Base-by-base conservation (phyloP, 2,113 vertebrate species). In the Merops nubicus region DNA sequence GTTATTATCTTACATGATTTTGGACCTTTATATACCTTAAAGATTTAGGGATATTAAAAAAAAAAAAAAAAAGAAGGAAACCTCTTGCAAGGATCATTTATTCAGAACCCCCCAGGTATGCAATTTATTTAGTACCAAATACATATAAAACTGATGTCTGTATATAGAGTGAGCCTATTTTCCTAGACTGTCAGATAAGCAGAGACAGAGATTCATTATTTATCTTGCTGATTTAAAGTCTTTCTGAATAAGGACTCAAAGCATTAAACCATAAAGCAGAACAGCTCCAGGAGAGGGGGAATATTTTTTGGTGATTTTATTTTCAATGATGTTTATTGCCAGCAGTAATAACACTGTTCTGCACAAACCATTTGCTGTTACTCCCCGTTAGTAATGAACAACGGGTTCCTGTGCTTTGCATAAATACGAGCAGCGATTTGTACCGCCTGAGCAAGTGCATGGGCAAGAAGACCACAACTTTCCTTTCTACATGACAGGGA, bases 1-100 rank as follows among this genome's bases (percentile, higher is more conserved):
- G 60, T 91, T 96, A 96, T 96, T 91, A 92, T 96, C 85, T 88
- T 88, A 29, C 0, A 0, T 60, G 60, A 93, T 91, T 96, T 96
- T 82, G 65, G 82, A 80, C 68, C 54, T 85, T 91, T 82, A 73
- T 84, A 64, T 76, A 74, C 43, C 69, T 87, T 54, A 85, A 97
- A 95, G 85, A 91, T 92, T 96, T 93, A 96, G 59, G 38, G 60
- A 78, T 64, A 64, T 73, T 28, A 47, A 63, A 73, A 57, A 40
- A 84, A 47, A 62, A 56, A 43, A 65, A 40, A 70, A 76, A 89
- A 31, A 63, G 82, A 70, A 82, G 69, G 68, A 89, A 94, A 93
- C 7, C 51, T 95, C 45, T 89, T 95, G 62, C 73, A 90, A 62
- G 68, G 87, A 88, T 93, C 75, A 93, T 93, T 97, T 96, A 90